Base-by-base conservation (phyloP, 1,140 invertebrate genomes). In the Philotrypesis tridentata region DNA sequence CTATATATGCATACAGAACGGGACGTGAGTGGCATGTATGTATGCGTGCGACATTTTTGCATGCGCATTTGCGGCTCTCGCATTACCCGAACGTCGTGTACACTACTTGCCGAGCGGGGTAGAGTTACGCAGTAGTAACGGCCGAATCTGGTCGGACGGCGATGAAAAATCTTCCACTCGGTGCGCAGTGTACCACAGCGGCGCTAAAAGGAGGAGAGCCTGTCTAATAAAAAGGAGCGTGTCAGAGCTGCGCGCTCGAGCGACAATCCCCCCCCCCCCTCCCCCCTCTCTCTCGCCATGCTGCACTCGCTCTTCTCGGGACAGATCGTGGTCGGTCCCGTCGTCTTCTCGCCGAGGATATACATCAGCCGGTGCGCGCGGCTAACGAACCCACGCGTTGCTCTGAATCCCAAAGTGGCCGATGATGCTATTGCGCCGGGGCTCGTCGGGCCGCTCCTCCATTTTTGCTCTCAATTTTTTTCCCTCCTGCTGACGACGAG, bases 341-440 rank as follows among this genome's bases (percentile, higher is more conserved):
- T 14, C 27, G 75, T 23, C 82, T 80, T 9, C 37, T 21, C 60
- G 23, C 73, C 23, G 2, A 27, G 27, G 76, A 21, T 70, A 70
- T 70, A 65, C 48, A 68, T 55, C 67, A 79, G 70, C 67, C 27
- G 67, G 0, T 23, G 72, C 29, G 63, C 27, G 31, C 43, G 76
- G 79, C 87, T 88, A 89, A 89, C 86, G 85, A 89, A 88, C 87
- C 83, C 61, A 82, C 48, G 83, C 88, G 87, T 84, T 85, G n/a
- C 85, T 84, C 86, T 82, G 87, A 88, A 89, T 88, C 80, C 82
- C 79, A 87, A 88, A 87, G 79, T 85, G 84, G 70, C 25, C 67
- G 48, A n/a, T 23, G 73, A 65, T 63, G 12, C 21, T 31, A 27
- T n/a, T n/a, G n/a, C n/a, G n/a, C n/a, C n/a, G n/a, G n/a, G n/a